Percentiles rank a stretch among this genome's conserved stretches.
Conservation (phyloP, 2,888 invertebrate species). For the Altica lythri region DNA sequence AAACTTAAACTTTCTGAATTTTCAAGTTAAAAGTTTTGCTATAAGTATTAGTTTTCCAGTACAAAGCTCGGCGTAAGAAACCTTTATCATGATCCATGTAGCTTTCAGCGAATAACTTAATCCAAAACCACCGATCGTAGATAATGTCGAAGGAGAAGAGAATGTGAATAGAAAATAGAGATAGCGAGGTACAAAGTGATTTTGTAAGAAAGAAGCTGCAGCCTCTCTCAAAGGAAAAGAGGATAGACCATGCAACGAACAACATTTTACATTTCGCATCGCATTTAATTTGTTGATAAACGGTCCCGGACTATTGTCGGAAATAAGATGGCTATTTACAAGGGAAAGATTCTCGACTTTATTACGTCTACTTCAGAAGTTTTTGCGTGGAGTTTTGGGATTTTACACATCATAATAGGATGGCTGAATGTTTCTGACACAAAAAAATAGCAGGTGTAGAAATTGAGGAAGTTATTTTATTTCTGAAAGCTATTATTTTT, state of each 20-base stretch:
- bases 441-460: too few relatives aligned
- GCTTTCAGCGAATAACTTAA: conserved; percentile 1
- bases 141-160: conserved; percentile 8
- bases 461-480: too few relatives aligned
- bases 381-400: conserved; percentile 9
- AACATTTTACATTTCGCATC: conserved; percentile 20
- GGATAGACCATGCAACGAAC: conserved; percentile 8
- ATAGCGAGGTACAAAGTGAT: conserved; percentile 32
- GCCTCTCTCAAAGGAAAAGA: conserved; percentile 9
- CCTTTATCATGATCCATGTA: background rate
- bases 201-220: conserved; percentile 21
- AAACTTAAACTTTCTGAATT: too few relatives aligned
- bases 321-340: conserved; percentile 31
- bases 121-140: conserved; percentile 1
- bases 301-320: conserved; percentile 27
- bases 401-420: conserved; percentile 16
- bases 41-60: too few relatives aligned
- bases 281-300: conserved; percentile 35
- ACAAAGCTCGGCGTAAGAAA: too few relatives aligned
- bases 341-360: conserved; percentile 24
- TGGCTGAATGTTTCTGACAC: conserved; percentile 2
- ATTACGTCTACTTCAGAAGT: conserved; percentile 25
- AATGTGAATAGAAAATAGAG: conserved; percentile 20
- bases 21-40: too few relatives aligned
- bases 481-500: too few relatives aligned